Percentiles rank a stretch among this genome's conserved stretches.
These are phyloP conservation scores for Monochamus alternatus DNA, from an alignment of 2,888 invertebrate genomes.

Conservation along the genomic window DNA sequence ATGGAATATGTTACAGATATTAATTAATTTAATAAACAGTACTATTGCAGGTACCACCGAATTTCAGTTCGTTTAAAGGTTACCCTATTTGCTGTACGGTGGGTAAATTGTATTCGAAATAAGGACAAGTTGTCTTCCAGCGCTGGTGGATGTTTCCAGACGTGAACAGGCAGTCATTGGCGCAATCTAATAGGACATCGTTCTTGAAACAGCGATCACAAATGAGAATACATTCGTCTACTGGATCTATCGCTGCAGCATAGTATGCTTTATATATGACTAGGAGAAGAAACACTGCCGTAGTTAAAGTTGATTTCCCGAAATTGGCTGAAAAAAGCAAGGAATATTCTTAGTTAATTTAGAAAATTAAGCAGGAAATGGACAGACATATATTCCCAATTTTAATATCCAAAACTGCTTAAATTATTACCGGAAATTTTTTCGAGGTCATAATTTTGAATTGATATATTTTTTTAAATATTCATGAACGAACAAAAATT, in stretches of 20 bases:
- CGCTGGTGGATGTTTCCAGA: conserved; percentile 52
- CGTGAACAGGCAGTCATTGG: conserved; percentile 62
- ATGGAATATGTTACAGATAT: too few relatives aligned
- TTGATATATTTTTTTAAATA: too few relatives aligned
- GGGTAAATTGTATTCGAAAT: conserved; percentile 38
- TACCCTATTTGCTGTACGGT: conserved; percentile 37
- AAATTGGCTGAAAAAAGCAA: conserved; percentile 26
- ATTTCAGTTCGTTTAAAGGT: too few relatives aligned
- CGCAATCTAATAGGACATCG: conserved; percentile 58
- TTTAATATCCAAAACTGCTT: too few relatives aligned
- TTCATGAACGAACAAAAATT: too few relatives aligned
- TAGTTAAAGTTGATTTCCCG: conserved; percentile 23
- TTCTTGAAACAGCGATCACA: conserved; percentile 62
- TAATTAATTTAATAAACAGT: too few relatives aligned
- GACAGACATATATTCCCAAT: not conserved
- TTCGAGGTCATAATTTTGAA: too few relatives aligned
- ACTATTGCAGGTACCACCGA: too few relatives aligned
- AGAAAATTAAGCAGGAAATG: not conserved
- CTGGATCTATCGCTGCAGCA: conserved; percentile 55
- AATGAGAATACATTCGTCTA: conserved; percentile 61
- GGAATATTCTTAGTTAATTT: not conserved
- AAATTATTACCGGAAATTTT: too few relatives aligned
- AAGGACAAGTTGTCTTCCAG: conserved; percentile 59
- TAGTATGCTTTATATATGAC: conserved; percentile 29
- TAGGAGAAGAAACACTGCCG: conserved; percentile 30